Conservation (phyloP, 2,797 vertebrate genomes). For the Sebastes iracundus region DNA sequence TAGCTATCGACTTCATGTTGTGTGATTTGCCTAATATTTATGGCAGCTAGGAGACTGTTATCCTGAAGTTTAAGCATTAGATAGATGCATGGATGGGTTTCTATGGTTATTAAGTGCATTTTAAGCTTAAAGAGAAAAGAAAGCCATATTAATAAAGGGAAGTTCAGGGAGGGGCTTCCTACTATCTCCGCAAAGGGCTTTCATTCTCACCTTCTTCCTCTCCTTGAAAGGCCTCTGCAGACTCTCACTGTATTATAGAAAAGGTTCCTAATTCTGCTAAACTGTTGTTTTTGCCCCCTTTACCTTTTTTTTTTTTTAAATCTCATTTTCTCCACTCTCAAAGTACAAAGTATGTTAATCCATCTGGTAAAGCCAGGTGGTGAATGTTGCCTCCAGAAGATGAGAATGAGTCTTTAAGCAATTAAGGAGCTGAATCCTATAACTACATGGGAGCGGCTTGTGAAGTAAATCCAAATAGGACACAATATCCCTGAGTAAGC, state of each 20-base stretch:
- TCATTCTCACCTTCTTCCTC: neutral
- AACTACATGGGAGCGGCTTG: conserved; percentile 15
- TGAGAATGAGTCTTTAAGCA: conserved; percentile 29
- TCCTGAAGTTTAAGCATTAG: neutral
- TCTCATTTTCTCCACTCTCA: neutral
- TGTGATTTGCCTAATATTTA: neutral
- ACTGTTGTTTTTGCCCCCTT: neutral
- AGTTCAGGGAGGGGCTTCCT: neutral
- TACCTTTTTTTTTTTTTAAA: neutral
- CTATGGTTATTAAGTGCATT: neutral
- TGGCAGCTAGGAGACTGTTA: neutral
- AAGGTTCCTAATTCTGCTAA: neutral
- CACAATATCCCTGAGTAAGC: neutral
- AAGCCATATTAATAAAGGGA: neutral
- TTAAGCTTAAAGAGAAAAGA: neutral
- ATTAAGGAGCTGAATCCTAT: conserved; percentile 46
- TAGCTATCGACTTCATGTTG: neutral
- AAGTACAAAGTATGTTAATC: conserved; percentile 39
- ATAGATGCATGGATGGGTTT: neutral
- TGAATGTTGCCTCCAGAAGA: conserved; percentile 35
- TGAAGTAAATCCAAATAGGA: conserved; percentile 25
- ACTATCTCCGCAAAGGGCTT: neutral
- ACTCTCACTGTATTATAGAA: neutral
- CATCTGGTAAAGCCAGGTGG: conserved; percentile 37
- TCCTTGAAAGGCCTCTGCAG: neutral